Evolutionary conservation across 2,888 invertebrate genomes (phyloP).

Genomic region (Macrosoma leucophasiata): DNA sequence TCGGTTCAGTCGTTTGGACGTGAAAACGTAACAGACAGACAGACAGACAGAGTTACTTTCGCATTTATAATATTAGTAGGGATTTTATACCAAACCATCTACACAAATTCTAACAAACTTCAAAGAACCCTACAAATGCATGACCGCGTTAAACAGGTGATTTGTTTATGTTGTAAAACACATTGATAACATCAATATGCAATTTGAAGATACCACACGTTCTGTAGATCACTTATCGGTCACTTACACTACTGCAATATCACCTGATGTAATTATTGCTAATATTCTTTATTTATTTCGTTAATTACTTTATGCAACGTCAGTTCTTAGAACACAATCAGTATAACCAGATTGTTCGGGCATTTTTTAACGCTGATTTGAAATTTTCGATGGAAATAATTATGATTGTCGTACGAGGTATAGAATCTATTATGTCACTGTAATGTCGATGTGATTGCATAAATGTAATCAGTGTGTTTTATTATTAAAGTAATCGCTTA

Average conservation of each 20-base stretch:
- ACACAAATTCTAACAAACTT: constrained; percentile 6
- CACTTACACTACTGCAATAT: constrained; percentile 15
- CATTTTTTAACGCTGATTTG: too few relatives aligned
- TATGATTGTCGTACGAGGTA: too few relatives aligned
- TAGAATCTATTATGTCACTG: constrained; percentile 29
- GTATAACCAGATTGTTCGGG: too few relatives aligned
- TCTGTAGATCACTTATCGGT: too few relatives aligned
- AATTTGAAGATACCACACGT: constrained; percentile 33
- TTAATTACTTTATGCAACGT: constrained; percentile 19
- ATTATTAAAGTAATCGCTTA: constrained; percentile 18
- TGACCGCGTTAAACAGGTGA: constrained; percentile 31
- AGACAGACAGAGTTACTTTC: too few relatives aligned
- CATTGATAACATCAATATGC: constrained; percentile 25
- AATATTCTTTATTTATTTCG: constrained; percentile 15
- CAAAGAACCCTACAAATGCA: constrained; percentile 2
- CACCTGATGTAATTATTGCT: constrained; percentile 21
- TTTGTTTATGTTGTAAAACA: constrained; percentile 35
- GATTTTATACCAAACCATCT: too few relatives aligned
- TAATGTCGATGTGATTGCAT: constrained; percentile 22
- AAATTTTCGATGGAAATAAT: too few relatives aligned
- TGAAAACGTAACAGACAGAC: too few relatives aligned
- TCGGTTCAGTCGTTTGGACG: too few relatives aligned
- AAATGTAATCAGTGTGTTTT: constrained; percentile 26
- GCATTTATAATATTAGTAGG: too few relatives aligned
- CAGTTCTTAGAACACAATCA: constrained; percentile 4